These are phyloP conservation scores for Polyergus mexicanus DNA, from an alignment of 1,140 invertebrate species.

Conservation along the genomic window DNA sequence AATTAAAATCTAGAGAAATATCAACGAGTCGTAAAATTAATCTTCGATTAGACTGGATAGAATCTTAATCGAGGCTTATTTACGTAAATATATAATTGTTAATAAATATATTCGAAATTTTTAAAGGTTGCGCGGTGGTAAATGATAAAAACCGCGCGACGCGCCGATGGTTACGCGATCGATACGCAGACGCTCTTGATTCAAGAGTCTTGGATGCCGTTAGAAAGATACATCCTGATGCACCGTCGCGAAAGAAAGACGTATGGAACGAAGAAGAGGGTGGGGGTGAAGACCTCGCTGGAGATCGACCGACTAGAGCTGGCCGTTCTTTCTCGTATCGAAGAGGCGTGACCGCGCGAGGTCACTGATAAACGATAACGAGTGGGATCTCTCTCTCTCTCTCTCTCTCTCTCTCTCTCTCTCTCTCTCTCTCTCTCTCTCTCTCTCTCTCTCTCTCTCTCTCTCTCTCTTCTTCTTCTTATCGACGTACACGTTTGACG, in stretches of 20 bases:
- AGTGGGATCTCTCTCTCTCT: slow-evolving; percentile 35
- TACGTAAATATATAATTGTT: background rate
- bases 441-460: slow-evolving; percentile 23
- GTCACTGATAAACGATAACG: slow-evolving; percentile 78
- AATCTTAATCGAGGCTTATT: background rate
- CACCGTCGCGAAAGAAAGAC: slow-evolving; percentile 24
- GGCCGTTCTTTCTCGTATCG: slow-evolving; percentile 65
- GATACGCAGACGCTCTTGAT: background rate
- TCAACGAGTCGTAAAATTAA: background rate
- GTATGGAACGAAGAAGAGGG: slow-evolving; percentile 2
- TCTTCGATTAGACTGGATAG: background rate
- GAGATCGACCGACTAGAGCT: background rate
- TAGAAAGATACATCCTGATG: slow-evolving; percentile 31
- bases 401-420: slow-evolving; percentile 20
- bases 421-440: slow-evolving; percentile 23
- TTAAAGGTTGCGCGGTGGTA: background rate
- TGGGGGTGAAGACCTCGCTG: slow-evolving; percentile 6
- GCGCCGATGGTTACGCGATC: slow-evolving; percentile 10
- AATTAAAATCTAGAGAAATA: background rate
- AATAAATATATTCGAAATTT: background rate
- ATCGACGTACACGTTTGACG: slow-evolving; percentile 46
- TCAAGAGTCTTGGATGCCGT: slow-evolving; percentile 25
- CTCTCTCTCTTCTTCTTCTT: slow-evolving; percentile 40
- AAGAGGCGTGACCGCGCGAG: slow-evolving; percentile 76
- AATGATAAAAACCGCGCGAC: background rate